phyloP scores from a whole-genome alignment of 2,888 invertebrate species.

The Oxycera nigricornis region DNA sequence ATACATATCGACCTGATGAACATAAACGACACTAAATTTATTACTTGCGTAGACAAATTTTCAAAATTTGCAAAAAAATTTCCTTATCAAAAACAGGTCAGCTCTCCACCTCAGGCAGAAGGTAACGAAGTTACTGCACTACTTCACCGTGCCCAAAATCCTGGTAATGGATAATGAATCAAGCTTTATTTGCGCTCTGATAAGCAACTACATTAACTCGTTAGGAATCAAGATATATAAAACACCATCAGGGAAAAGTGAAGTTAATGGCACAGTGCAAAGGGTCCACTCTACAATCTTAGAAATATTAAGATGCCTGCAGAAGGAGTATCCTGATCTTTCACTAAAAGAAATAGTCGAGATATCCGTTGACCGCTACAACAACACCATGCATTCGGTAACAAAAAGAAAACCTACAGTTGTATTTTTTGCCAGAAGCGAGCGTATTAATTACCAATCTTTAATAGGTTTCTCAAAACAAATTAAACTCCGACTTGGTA shows the following conservation, averaged over 20 bases:
- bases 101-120: background rate
- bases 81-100: background rate
- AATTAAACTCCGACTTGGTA: background rate
- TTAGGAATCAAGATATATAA: background rate
- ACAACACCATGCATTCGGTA: conserved; percentile 1
- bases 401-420: background rate
- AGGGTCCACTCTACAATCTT: background rate
- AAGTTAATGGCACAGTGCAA: background rate
- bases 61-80: background rate
- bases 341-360: background rate
- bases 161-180: conserved; percentile 8
- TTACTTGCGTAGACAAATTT: background rate
- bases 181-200: background rate
- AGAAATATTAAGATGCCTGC: background rate
- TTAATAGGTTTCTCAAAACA: background rate
- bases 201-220: background rate
- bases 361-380: background rate
- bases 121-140: background rate
- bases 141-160: background rate
- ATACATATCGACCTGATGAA: background rate
- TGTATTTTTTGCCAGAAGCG: background rate
- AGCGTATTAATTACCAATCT: background rate
- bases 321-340: background rate
- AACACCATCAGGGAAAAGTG: background rate
- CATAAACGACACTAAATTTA: background rate